Conservation (phyloP, 2,888 invertebrate species). For the Catocala fraxini region DNA sequence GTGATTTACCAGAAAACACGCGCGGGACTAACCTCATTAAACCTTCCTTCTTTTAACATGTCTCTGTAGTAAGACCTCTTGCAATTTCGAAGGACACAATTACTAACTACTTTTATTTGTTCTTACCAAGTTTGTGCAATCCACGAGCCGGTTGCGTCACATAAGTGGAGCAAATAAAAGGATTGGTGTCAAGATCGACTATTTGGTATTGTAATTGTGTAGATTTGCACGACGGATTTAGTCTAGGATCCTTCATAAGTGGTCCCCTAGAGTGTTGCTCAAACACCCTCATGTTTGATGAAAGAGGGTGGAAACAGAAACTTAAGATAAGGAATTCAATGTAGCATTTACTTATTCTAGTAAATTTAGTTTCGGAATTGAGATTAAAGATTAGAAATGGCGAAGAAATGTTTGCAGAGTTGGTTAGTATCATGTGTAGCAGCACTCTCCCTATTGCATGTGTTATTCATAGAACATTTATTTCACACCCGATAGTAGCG, state of each 20-base stretch:
- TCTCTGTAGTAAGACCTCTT: not conserved
- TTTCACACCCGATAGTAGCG: slow-evolving; percentile 23
- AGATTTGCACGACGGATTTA: slow-evolving; percentile 38
- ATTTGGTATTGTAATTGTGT: slow-evolving; percentile 52
- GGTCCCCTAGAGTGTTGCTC: slow-evolving; percentile 61
- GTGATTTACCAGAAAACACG: slow-evolving; percentile 54
- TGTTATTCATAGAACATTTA: slow-evolving; percentile 70
- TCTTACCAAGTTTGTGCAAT: slow-evolving; percentile 27
- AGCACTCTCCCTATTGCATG: slow-evolving; percentile 73
- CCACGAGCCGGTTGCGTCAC: slow-evolving; percentile 48
- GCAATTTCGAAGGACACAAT: slow-evolving; percentile 4
- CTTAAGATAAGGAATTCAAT: slow-evolving; percentile 13
- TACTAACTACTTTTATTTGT: slow-evolving; percentile 18
- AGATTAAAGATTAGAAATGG: slow-evolving; percentile 6
- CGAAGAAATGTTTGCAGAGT: slow-evolving; percentile 13
- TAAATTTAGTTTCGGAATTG: slow-evolving; percentile 15
- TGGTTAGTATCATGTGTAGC: slow-evolving; percentile 12
- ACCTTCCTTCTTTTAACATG: not conserved
- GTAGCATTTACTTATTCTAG: slow-evolving; percentile 6
- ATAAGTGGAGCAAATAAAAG: slow-evolving; percentile 44
- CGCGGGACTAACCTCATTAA: slow-evolving; percentile 10
- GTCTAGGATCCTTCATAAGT: slow-evolving; percentile 57
- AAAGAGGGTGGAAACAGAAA: slow-evolving; percentile 15
- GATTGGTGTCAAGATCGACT: slow-evolving; percentile 48
- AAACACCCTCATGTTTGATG: slow-evolving; percentile 57